A percentile compares a stretch with the other conserved stretches of the same genome.
These are phyloP conservation scores for Phaedon cochleariae DNA, from an alignment of 2,888 invertebrate species.

Conservation along the genomic window DNA sequence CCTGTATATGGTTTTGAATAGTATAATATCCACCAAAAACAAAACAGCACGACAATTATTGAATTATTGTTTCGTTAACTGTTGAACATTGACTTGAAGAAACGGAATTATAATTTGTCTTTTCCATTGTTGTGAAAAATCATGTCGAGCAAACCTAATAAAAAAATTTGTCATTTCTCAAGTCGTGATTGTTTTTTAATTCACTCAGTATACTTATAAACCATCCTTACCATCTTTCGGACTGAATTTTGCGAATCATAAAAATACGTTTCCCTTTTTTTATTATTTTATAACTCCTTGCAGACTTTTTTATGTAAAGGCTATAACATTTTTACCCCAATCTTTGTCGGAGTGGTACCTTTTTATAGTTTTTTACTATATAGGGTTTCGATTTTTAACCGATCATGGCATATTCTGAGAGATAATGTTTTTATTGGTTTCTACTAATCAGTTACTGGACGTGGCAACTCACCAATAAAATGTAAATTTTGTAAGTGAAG, in stretches of 20 bases:
- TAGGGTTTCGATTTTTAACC: conserved; percentile 2
- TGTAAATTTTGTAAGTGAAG: background rate
- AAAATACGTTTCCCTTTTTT: conserved; percentile 16
- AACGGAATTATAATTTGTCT: too few relatives aligned
- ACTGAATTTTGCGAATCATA: background rate
- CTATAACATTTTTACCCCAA: conserved; percentile 7
- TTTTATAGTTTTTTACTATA: conserved; percentile 1
- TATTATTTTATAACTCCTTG: conserved; percentile 26
- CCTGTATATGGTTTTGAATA: too few relatives aligned
- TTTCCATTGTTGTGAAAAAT: too few relatives aligned
- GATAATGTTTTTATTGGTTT: background rate
- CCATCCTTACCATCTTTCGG: background rate
- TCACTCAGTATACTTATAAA: too few relatives aligned
- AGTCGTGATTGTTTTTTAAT: too few relatives aligned
- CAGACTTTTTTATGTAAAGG: conserved; percentile 11
- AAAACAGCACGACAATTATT: too few relatives aligned
- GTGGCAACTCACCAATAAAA: background rate
- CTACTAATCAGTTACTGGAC: background rate
- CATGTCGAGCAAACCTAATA: too few relatives aligned
- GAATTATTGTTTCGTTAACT: too few relatives aligned
- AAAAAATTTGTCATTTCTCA: too few relatives aligned
- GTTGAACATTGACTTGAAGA: too few relatives aligned
- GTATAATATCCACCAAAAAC: too few relatives aligned
- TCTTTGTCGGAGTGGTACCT: conserved; percentile 7
- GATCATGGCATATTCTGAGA: conserved; percentile 13